Percentiles rank a stretch among this genome's conserved stretches.
Conservation (phyloP, 1,140 invertebrate species). For the Lepidurus arcticus region DNA sequence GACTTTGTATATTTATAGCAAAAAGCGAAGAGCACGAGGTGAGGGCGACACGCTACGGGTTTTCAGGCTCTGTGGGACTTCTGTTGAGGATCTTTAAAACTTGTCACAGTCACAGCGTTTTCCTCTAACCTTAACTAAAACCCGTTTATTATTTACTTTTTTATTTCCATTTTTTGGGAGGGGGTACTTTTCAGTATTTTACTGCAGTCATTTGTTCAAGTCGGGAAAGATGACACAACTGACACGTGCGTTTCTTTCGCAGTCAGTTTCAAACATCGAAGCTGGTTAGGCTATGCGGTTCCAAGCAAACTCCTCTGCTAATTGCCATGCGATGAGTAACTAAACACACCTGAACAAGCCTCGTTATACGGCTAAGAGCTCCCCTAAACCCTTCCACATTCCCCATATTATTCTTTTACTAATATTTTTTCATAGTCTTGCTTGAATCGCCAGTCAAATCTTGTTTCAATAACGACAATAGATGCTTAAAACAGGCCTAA, state of each 20-base stretch:
- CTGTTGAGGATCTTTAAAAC: not conserved
- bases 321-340: slow-evolving; percentile 12
- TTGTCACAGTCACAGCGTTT: not conserved
- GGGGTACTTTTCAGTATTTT: not conserved
- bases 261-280: not conserved
- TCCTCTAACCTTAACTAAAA: not conserved
- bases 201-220: not conserved
- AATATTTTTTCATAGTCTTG: too few relatives aligned
- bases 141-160: not conserved
- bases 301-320: not conserved
- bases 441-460: too few relatives aligned
- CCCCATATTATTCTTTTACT: too few relatives aligned
- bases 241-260: not conserved
- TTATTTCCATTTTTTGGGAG: not conserved
- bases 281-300: slow-evolving; percentile 13
- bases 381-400: too few relatives aligned
- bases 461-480: too few relatives aligned
- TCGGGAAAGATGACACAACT: not conserved
- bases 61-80: not conserved
- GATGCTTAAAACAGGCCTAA: too few relatives aligned
- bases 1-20: slow-evolving; percentile 19
- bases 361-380: too few relatives aligned
- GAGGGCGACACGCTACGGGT: not conserved
- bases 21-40: not conserved
- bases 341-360: not conserved